phyloP scores from a whole-genome alignment of 53 echinoderm and acorn worm species.

The Arbacia lixula region DNA sequence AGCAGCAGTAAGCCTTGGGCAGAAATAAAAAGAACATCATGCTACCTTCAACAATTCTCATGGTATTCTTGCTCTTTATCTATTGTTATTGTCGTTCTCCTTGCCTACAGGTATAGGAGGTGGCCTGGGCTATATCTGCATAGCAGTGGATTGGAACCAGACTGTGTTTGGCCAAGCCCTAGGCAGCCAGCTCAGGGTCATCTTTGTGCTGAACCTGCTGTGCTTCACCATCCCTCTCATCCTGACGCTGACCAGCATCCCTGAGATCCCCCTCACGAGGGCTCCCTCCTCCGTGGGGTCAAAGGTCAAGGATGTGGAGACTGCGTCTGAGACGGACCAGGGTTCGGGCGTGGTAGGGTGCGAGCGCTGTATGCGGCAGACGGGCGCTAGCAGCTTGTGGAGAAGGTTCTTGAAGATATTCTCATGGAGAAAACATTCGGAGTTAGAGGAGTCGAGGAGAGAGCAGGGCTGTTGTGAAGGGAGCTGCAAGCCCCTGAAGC shows the following conservation, averaged over 20 bases:
- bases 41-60: no score
- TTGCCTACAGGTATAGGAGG: conserved; percentile 64
- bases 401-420: conserved; percentile 23
- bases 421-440: not conserved
- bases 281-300: not conserved
- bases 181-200: conserved; percentile 59
- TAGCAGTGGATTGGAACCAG: conserved; percentile 68
- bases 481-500: no score
- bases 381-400: not conserved
- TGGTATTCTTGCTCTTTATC: no score
- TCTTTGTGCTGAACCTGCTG: conserved; percentile 59
- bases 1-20: no score
- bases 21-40: no score
- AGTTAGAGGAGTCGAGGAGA: not conserved
- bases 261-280: conserved; percentile 60
- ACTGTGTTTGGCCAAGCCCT: conserved; percentile 61
- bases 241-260: conserved; percentile 72
- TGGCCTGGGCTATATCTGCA: conserved; percentile 64
- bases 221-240: conserved; percentile 50
- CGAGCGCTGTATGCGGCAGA: not conserved
- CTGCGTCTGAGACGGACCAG: not conserved
- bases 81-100: no score
- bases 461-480: no score
- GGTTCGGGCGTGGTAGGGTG: not conserved
- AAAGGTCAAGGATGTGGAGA: not conserved